A percentile compares a stretch with the other conserved stretches of the same genome.
Evolutionary conservation across 1,140 invertebrate species (phyloP).

Genomic region (Chironomus striatipennis): DNA sequence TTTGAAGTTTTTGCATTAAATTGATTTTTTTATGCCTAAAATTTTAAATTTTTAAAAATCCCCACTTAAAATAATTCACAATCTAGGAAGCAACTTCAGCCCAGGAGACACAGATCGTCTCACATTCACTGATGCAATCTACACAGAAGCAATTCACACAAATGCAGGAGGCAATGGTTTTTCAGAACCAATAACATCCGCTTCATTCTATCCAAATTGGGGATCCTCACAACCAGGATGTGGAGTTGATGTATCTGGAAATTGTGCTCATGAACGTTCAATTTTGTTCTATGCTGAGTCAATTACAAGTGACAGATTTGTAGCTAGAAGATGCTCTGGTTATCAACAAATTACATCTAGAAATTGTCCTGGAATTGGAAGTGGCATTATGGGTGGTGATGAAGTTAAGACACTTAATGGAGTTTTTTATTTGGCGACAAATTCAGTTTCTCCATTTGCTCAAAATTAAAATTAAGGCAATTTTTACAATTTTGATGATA

Average conservation of each 20-base stretch:
- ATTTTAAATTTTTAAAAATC: too few relatives aligned
- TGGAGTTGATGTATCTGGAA: conserved; percentile 34
- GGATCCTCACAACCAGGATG: conserved; percentile 48
- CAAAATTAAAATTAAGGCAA: neutral
- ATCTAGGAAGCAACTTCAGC: conserved; percentile 30
- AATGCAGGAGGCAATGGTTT: conserved; percentile 33
- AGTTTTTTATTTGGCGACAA: neutral
- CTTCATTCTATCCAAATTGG: conserved; percentile 47
- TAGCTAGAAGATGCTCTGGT: conserved; percentile 26
- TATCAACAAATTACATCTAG: neutral
- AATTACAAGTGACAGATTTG: conserved; percentile 28
- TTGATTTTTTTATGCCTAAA: too few relatives aligned
- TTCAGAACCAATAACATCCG: conserved; percentile 38
- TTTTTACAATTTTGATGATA: too few relatives aligned
- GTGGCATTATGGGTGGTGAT: neutral
- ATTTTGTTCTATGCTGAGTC: conserved; percentile 39
- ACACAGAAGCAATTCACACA: conserved; percentile 48
- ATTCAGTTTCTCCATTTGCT: neutral
- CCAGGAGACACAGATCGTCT: conserved; percentile 35
- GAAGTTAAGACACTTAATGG: neutral
- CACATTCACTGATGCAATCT: conserved; percentile 43
- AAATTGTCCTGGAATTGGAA: neutral
- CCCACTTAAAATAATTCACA: neutral
- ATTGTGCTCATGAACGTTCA: conserved; percentile 42
- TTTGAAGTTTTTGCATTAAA: too few relatives aligned